Conservation (phyloP, 2,888 invertebrate genomes). For the Pristionchus japonicus region DNA sequence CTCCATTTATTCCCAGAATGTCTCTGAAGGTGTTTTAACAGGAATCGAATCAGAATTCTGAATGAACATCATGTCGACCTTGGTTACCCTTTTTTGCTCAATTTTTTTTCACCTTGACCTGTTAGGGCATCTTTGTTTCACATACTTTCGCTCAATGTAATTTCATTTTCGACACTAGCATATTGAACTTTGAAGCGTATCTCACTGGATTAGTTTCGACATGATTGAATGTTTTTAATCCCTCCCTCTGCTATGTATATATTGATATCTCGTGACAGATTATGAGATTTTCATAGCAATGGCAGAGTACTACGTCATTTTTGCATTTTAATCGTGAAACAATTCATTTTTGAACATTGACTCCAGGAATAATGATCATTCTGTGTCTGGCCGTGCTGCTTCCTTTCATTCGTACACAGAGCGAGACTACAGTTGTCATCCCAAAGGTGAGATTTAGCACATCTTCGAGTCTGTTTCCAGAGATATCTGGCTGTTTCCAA, state of each 20-base stretch:
- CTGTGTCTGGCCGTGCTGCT: neutral
- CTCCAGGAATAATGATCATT: neutral
- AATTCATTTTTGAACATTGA: too few relatives aligned
- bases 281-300: neutral
- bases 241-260: neutral
- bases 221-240: neutral
- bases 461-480: neutral
- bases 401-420: neutral
- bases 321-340: neutral
- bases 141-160: neutral
- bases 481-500: neutral
- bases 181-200: too few relatives aligned
- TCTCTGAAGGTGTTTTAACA: too few relatives aligned
- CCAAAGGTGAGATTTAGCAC: neutral
- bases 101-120: too few relatives aligned
- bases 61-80: too few relatives aligned
- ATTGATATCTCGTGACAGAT: neutral
- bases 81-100: too few relatives aligned
- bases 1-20: too few relatives aligned
- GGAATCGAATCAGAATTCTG: too few relatives aligned
- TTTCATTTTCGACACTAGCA: too few relatives aligned
- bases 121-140: neutral
- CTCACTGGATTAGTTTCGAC: neutral
- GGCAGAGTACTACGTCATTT: neutral
- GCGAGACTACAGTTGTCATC: neutral